phyloP scores from a whole-genome alignment of 2,113 vertebrate genomes.

The Microcebus jonahi region DNA sequence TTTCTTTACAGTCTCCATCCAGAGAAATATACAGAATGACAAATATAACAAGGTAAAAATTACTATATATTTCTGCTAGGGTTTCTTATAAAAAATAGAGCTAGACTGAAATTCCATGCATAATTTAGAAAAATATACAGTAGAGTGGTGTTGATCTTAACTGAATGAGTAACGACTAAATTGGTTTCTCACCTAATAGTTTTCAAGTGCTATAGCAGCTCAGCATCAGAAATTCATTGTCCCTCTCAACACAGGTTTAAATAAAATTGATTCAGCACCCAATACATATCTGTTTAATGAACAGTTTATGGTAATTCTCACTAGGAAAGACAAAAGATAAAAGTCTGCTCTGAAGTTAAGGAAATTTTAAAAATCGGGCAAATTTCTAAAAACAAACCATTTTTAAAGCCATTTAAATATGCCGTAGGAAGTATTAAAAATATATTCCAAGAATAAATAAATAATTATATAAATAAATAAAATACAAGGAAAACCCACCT shows the following conservation, averaged over 20 bases:
- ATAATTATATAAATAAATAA: background rate
- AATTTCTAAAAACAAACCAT: background rate
- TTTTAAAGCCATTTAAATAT: background rate
- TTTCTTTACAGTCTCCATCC: background rate
- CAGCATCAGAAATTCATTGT: background rate
- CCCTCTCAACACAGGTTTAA: background rate
- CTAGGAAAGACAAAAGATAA: background rate
- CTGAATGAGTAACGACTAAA: background rate
- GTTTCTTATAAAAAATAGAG: background rate
- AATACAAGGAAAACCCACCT: constrained; percentile 55
- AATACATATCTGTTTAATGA: background rate
- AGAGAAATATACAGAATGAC: background rate
- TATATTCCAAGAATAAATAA: background rate
- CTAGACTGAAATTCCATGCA: background rate
- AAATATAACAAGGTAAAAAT: background rate
- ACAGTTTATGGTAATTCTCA: background rate
- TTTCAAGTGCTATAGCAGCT: background rate
- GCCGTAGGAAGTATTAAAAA: background rate
- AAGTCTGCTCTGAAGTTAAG: background rate
- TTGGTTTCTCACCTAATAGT: background rate
- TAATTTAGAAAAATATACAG: background rate
- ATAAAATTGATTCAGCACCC: background rate
- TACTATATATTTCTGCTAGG: background rate
- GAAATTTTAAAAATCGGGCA: background rate
- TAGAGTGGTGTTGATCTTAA: background rate